These are phyloP conservation scores for Chondrosia reniformis DNA, from an alignment of 37 sponge, comb jelly and placozoan genomes.

Conservation along the genomic window DNA sequence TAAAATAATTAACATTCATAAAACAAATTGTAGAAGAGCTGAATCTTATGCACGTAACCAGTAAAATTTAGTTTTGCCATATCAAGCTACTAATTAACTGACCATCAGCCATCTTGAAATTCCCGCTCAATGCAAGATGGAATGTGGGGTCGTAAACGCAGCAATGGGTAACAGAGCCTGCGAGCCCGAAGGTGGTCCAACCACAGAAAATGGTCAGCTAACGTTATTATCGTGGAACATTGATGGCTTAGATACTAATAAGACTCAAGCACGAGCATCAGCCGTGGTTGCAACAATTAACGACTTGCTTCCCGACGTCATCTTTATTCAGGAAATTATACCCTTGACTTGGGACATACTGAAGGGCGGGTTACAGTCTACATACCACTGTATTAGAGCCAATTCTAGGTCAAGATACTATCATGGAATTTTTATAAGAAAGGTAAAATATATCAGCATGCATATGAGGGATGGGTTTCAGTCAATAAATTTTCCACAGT, in stretches of 20 bases:
- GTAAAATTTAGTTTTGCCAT: too few relatives aligned
- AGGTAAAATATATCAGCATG: neutral
- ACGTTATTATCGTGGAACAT: constrained; percentile 76
- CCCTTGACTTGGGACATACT: constrained; percentile 9
- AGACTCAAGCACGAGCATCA: constrained; percentile 27
- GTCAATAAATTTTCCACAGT: constrained; percentile 26
- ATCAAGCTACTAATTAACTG: too few relatives aligned
- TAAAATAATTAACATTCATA: too few relatives aligned
- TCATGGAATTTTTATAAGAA: constrained; percentile 42
- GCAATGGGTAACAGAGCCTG: too few relatives aligned
- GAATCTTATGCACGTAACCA: too few relatives aligned
- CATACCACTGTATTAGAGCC: constrained; percentile 29
- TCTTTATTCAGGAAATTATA: constrained; percentile 75
- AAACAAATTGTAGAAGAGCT: too few relatives aligned
- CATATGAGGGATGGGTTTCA: neutral
- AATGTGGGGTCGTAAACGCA: too few relatives aligned
- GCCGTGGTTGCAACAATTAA: constrained; percentile 42
- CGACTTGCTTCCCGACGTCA: constrained; percentile 36
- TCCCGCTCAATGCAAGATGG: too few relatives aligned
- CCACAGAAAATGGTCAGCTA: too few relatives aligned
- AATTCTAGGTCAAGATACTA: constrained; percentile 5
- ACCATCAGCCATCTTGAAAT: too few relatives aligned
- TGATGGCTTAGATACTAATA: constrained; percentile 64
- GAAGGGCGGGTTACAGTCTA: neutral
- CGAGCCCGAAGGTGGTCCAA: too few relatives aligned